A percentile compares a stretch with the other conserved stretches of the same genome.
Conservation (phyloP, 2,797 vertebrate genomes). For the Novumbra hubbsi region DNA sequence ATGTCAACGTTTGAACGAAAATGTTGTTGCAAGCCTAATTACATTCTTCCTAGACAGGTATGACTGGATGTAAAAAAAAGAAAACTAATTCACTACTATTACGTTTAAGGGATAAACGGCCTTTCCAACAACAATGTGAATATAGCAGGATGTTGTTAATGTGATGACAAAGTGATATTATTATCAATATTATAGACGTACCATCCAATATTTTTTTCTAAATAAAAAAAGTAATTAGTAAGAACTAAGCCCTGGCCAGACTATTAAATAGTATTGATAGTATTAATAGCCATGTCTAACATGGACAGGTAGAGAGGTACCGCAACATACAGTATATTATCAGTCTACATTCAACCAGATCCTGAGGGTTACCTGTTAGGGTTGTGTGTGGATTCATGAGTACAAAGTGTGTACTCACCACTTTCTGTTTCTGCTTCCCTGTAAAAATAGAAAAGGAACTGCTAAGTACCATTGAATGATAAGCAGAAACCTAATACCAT, state of each 20-base stretch:
- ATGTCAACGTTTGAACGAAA: too few relatives aligned
- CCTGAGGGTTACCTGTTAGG: not conserved
- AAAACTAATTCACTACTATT: not conserved
- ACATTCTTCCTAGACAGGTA: not conserved
- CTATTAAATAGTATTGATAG: not conserved
- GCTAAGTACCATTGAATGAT: constrained; percentile 3
- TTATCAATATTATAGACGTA: constrained; percentile 15
- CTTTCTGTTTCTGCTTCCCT: constrained; percentile 99
- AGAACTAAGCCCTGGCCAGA: constrained; percentile 6
- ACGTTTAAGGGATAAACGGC: not conserved
- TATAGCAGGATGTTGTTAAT: not conserved
- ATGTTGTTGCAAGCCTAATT: not conserved
- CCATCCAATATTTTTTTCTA: not conserved
- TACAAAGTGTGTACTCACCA: constrained; percentile 79
- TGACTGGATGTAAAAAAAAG: not conserved
- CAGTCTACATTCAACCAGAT: not conserved
- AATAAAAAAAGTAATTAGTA: constrained; percentile 3
- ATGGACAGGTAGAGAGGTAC: not conserved
- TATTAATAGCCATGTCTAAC: not conserved
- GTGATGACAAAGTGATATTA: constrained; percentile 15
- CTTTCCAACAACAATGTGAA: not conserved
- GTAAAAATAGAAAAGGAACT: constrained; percentile 65
- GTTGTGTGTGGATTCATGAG: not conserved
- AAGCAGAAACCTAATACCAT: not conserved
- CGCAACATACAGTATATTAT: not conserved